Evolutionary conservation across 2,888 invertebrate species (phyloP).

Genomic region (Cerastoderma edule): DNA sequence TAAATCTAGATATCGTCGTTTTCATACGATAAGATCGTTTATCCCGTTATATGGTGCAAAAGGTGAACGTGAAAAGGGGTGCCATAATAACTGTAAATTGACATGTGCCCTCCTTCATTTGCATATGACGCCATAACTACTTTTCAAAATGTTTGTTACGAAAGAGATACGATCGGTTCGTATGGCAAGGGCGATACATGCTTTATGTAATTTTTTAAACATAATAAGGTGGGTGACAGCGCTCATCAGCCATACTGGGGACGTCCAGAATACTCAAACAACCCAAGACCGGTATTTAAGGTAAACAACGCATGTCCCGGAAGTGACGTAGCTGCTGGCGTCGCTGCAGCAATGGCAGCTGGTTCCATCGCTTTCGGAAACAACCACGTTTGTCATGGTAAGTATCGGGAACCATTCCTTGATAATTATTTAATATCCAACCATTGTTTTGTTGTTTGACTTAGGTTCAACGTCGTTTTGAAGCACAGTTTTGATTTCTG

Average conservation of each 20-base stretch:
- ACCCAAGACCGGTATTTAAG: conserved; percentile 86
- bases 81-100: too few relatives aligned
- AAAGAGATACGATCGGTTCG: neutral
- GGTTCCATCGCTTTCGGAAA: conserved; percentile 85
- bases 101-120: too few relatives aligned
- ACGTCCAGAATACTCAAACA: conserved; percentile 86
- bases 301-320: conserved; percentile 86
- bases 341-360: conserved; percentile 86
- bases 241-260: conserved; percentile 87
- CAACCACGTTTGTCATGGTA: neutral
- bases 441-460: too few relatives aligned
- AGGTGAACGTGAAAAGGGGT: too few relatives aligned
- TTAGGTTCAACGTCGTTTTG: too few relatives aligned
- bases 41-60: too few relatives aligned
- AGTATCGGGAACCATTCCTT: neutral
- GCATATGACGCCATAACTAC: too few relatives aligned
- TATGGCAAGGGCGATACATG: neutral
- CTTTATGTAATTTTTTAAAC: neutral
- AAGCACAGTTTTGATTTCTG: too few relatives aligned
- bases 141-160: too few relatives aligned
- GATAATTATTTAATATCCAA: too few relatives aligned
- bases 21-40: too few relatives aligned
- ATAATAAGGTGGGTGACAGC: conserved; percentile 73
- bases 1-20: too few relatives aligned
- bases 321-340: conserved; percentile 87